Percentiles rank a stretch among this genome's conserved stretches.
Evolutionary conservation across 2,113 vertebrate species (phyloP).

Genomic region (Stegostoma tigrinum): DNA sequence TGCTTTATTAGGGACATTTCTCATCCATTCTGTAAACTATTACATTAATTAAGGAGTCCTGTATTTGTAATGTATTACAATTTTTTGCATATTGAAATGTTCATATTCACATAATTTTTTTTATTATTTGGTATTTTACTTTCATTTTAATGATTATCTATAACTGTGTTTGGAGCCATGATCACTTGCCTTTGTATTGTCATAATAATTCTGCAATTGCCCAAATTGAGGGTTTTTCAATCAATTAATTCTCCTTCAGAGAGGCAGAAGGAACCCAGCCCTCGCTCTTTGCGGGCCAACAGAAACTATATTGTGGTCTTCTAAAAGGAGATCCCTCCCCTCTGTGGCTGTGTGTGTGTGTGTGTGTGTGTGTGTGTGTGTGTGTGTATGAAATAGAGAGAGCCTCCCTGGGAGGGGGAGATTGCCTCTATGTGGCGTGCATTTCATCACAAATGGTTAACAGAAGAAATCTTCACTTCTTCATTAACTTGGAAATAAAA

Average conservation of each 20-base stretch:
- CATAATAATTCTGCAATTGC: too few species aligned
- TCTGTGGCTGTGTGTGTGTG: too few species aligned
- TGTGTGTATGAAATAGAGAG: background rate
- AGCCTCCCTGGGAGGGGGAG: background rate
- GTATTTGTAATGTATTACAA: too few species aligned
- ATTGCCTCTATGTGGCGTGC: background rate
- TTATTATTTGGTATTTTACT: too few species aligned
- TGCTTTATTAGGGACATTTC: background rate
- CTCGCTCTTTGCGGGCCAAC: background rate
- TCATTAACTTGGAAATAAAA: background rate
- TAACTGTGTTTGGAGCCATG: too few species aligned
- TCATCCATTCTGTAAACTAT: background rate
- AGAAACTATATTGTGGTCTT: background rate
- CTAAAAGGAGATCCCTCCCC: background rate
- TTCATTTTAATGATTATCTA: too few species aligned
- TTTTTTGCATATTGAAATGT: too few species aligned
- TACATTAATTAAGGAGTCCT: too few species aligned
- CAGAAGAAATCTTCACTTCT: slow-evolving; percentile 8
- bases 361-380: too few species aligned
- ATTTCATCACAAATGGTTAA: background rate
- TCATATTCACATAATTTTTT: too few species aligned
- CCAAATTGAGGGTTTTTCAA: too few species aligned
- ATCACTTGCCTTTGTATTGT: too few species aligned
- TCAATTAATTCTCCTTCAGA: background rate
- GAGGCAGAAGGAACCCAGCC: background rate